phyloP scores from a whole-genome alignment of 2,888 invertebrate genomes.

The Cataglyphis altisquamis region DNA sequence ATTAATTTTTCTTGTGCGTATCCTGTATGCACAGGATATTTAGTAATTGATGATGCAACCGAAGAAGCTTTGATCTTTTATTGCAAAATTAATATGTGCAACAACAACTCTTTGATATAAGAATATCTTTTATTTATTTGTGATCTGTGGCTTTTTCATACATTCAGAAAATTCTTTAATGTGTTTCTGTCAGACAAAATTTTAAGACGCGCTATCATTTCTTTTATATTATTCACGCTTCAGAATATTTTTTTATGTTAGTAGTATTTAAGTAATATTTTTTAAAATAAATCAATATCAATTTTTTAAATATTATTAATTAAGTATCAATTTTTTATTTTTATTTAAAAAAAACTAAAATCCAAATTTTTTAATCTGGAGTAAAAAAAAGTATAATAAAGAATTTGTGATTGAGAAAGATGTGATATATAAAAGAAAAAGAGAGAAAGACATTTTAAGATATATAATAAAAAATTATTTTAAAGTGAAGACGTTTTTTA shows the following conservation, averaged over 20 bases:
- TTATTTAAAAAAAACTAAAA: background rate
- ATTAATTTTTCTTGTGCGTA: background rate
- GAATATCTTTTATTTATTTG: conserved; percentile 1
- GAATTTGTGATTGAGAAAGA: background rate
- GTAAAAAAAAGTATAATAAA: background rate
- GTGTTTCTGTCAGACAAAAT: background rate
- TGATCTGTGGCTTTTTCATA: background rate
- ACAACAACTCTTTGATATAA: background rate
- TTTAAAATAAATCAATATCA: background rate
- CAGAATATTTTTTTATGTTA: background rate
- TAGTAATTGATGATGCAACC: background rate
- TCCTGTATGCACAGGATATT: background rate
- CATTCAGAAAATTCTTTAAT: background rate
- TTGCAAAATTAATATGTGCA: background rate
- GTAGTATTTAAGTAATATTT: background rate
- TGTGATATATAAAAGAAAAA: background rate
- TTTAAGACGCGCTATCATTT: background rate
- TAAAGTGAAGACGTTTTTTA: background rate
- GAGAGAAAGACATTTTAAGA: background rate
- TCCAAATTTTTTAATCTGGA: background rate
- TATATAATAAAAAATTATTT: background rate
- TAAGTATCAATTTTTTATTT: background rate
- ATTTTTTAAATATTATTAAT: background rate
- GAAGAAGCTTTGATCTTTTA: background rate
- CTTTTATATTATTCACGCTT: background rate